Evolutionary conservation across 1,140 invertebrate species (phyloP).

Genomic region (Drosophila ironensis): DNA sequence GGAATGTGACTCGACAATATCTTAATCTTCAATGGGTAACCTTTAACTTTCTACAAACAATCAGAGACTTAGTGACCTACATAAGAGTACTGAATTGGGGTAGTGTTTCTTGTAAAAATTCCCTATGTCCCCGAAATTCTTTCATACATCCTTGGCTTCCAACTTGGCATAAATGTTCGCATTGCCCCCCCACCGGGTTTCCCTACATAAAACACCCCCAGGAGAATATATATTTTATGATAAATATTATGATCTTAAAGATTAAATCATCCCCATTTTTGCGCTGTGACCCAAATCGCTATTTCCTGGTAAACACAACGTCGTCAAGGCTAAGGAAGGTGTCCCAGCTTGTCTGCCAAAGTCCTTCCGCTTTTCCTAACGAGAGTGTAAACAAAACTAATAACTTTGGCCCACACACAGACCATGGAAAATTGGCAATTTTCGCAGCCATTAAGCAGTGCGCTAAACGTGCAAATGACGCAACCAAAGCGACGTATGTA

Average conservation of each 20-base stretch:
- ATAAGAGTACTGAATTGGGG: not conserved
- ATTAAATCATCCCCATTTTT: slow-evolving; percentile 18
- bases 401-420: slow-evolving; percentile 36
- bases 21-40: not conserved
- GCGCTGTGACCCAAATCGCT: slow-evolving; percentile 18
- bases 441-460: slow-evolving; percentile 49
- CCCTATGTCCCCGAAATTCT: no score
- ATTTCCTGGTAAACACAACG: slow-evolving; percentile 21
- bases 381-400: slow-evolving; percentile 64
- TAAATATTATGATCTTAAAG: slow-evolving; percentile 2
- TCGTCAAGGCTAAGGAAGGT: slow-evolving; percentile 40
- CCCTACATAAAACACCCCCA: not conserved
- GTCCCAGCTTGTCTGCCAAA: slow-evolving; percentile 30
- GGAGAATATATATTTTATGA: slow-evolving; percentile 9
- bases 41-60: slow-evolving; percentile 11
- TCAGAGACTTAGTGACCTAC: not conserved
- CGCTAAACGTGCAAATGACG: slow-evolving; percentile 70
- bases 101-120: no score
- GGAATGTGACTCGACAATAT: slow-evolving; percentile 14
- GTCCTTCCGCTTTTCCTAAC: slow-evolving; percentile 27
- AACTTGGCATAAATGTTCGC: not conserved
- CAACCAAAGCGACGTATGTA: slow-evolving; percentile 44
- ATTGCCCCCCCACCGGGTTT: not conserved
- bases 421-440: slow-evolving; percentile 37
- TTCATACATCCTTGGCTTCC: no score